Evolutionary conservation across 1,140 invertebrate genomes (phyloP).

Genomic region (Drosophila equinoxialis): DNA sequence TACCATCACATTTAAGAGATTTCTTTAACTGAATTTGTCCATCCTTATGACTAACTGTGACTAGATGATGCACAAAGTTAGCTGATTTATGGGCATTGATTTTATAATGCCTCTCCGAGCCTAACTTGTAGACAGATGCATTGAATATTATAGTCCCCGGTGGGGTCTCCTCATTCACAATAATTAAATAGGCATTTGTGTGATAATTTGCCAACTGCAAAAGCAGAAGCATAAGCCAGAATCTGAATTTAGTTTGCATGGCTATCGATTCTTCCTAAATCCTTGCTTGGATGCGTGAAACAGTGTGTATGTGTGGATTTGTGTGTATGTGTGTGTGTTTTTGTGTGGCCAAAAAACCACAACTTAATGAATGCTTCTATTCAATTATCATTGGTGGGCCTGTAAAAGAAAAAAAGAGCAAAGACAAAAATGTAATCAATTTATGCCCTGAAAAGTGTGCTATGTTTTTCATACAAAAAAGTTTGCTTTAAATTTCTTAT

Average conservation of each 20-base stretch:
- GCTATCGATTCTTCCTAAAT: conserved; percentile 13
- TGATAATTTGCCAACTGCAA: conserved; percentile 31
- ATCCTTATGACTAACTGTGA: conserved; percentile 89
- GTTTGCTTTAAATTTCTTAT: no score
- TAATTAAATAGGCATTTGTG: conserved; percentile 86
- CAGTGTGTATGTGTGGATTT: not conserved
- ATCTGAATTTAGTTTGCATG: conserved; percentile 46
- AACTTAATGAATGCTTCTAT: conserved; percentile 64
- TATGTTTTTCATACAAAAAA: conserved; percentile 18
- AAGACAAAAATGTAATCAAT: conserved; percentile 34
- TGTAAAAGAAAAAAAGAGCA: conserved; percentile 30
- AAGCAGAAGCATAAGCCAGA: conserved; percentile 42
- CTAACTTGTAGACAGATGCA: conserved; percentile 90
- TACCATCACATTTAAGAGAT: conserved; percentile 89
- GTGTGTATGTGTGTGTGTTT: conserved; percentile 1
- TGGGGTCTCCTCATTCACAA: conserved; percentile 87
- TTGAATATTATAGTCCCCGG: conserved; percentile 90
- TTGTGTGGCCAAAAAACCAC: conserved; percentile 57
- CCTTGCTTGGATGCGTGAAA: conserved; percentile 9
- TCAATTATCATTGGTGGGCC: conserved; percentile 71
- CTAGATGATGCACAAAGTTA: conserved; percentile 90
- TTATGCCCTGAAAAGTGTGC: conserved; percentile 33
- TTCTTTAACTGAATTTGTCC: conserved; percentile 90
- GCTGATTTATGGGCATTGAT: conserved; percentile 91
- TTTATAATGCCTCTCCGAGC: conserved; percentile 88